A percentile compares a stretch with the other conserved stretches of the same genome.
Conservation (phyloP, 2,888 invertebrate genomes). For the Drosophila monieri region DNA sequence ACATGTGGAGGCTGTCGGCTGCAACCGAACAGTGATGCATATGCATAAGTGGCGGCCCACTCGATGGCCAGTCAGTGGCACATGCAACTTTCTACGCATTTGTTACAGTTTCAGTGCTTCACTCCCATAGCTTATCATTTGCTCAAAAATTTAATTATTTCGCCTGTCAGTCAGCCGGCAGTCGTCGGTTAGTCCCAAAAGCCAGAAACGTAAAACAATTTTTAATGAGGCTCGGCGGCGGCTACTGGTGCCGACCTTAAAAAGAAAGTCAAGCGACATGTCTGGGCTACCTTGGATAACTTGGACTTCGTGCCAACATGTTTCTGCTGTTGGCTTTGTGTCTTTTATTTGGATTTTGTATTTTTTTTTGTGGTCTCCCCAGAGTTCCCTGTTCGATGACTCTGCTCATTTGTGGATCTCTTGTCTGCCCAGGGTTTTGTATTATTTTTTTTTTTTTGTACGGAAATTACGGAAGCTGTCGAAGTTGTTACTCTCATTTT, state of each 20-base stretch:
- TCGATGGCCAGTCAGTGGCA: conserved; percentile 22
- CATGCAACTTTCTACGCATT: conserved; percentile 71
- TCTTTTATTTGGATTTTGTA: conserved; percentile 14
- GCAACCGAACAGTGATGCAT: conserved; percentile 35
- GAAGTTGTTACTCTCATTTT: conserved; percentile 43
- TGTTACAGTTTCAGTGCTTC: conserved; percentile 64
- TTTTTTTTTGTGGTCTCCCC: conserved; percentile 15
- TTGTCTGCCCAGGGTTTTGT: conserved; percentile 44
- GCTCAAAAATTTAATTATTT: conserved; percentile 68
- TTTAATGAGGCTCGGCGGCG: conserved; percentile 61
- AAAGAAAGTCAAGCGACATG: conserved; percentile 64
- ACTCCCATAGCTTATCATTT: conserved; percentile 63
- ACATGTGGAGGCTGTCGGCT: conserved; percentile 76
- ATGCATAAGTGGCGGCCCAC: conserved; percentile 44
- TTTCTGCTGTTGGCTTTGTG: conserved; percentile 34
- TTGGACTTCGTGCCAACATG: conserved; percentile 52
- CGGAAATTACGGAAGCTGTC: conserved; percentile 43
- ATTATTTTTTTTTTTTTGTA: neutral
- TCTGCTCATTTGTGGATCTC: conserved; percentile 63
- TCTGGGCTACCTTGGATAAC: conserved; percentile 43
- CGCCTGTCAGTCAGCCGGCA: conserved; percentile 65
- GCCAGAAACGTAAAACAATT: conserved; percentile 58
- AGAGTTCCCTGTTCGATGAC: conserved; percentile 56
- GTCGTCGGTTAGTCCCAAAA: conserved; percentile 30
- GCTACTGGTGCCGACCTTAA: conserved; percentile 46